These are phyloP conservation scores for Strigamia maritima DNA, from an alignment of 2,888 invertebrate species.

Conservation along the genomic window DNA sequence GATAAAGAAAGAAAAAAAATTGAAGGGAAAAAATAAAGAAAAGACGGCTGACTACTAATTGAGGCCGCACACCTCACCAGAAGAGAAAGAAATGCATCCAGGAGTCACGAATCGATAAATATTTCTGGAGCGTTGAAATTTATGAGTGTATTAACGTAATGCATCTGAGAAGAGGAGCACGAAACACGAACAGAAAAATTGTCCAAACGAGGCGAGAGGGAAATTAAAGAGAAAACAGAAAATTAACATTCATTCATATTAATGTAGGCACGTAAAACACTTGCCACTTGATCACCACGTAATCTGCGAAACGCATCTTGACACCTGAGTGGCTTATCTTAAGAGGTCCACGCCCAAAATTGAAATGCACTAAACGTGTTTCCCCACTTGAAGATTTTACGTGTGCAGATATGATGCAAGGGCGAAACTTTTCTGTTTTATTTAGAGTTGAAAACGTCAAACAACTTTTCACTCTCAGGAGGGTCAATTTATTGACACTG, in stretches of 20 bases:
- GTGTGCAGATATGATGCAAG: background rate
- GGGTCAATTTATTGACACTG: constrained; percentile 25
- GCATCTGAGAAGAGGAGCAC: constrained; percentile 29
- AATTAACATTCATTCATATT: constrained; percentile 34
- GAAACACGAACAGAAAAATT: constrained; percentile 30
- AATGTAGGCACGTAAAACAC: constrained; percentile 6
- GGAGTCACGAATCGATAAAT: constrained; percentile 25
- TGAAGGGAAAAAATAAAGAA: constrained; percentile 1
- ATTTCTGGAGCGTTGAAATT: constrained; percentile 30
- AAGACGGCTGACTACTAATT: constrained; percentile 29
- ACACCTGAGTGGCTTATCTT: constrained; percentile 34
- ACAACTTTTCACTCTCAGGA: constrained; percentile 11
- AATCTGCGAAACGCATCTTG: constrained; percentile 32
- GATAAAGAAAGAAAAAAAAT: background rate
- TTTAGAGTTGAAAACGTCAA: background rate
- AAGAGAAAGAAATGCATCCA: constrained; percentile 28
- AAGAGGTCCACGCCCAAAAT: constrained; percentile 34
- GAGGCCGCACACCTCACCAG: constrained; percentile 25
- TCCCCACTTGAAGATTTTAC: background rate
- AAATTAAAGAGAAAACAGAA: constrained; percentile 32
- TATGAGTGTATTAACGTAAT: constrained; percentile 34
- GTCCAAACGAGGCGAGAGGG: constrained; percentile 34
- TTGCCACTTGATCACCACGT: constrained; percentile 32
- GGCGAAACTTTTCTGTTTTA: background rate
- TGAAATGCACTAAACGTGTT: constrained; percentile 34